phyloP scores from a whole-genome alignment of 2,113 vertebrate genomes.

The Entosphenus tridentatus region DNA sequence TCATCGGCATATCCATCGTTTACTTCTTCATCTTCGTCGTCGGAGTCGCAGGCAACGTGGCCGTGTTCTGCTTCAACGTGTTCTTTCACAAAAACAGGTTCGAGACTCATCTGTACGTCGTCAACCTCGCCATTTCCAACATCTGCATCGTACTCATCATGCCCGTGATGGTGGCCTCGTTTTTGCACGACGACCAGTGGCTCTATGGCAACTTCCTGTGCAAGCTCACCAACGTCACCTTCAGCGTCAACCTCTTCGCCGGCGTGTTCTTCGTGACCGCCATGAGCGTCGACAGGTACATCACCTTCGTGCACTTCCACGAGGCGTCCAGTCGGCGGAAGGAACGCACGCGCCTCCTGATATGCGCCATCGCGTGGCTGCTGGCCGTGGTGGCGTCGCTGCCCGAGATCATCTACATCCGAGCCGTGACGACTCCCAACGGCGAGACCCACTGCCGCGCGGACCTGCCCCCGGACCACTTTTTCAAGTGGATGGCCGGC shows the following conservation, averaged over 20 bases:
- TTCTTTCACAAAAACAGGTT: conserved; percentile 46
- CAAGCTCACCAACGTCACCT: conserved; percentile 56
- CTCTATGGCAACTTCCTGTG: conserved; percentile 47
- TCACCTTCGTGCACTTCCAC: conserved; percentile 29
- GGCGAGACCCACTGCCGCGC: conserved; percentile 35
- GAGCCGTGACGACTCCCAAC: conserved; percentile 29
- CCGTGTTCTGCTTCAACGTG: conserved; percentile 78
- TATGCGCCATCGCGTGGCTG: conserved; percentile 54
- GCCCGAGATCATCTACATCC: conserved; percentile 59
- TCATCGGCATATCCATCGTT: conserved; percentile 49
- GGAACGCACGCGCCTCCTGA: conserved; percentile 26
- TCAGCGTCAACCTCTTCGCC: conserved; percentile 59
- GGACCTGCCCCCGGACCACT: conserved; percentile 34
- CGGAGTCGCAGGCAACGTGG: conserved; percentile 52
- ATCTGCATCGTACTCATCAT: conserved; percentile 55
- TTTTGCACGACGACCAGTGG: conserved; percentile 47
- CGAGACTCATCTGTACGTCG: conserved; percentile 70
- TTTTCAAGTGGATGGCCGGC: conserved; percentile 41
- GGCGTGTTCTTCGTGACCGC: conserved; percentile 75
- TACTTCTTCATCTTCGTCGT: conserved; percentile 72
- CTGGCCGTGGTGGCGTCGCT: conserved; percentile 40
- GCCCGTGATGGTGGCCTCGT: conserved; percentile 49
- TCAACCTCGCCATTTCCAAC: conserved; percentile 62
- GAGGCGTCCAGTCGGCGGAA: conserved; percentile 21
- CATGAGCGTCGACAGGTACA: conserved; percentile 81